Base-by-base conservation (phyloP, 2,888 invertebrate genomes). In the Entomobrya proxima region DNA sequence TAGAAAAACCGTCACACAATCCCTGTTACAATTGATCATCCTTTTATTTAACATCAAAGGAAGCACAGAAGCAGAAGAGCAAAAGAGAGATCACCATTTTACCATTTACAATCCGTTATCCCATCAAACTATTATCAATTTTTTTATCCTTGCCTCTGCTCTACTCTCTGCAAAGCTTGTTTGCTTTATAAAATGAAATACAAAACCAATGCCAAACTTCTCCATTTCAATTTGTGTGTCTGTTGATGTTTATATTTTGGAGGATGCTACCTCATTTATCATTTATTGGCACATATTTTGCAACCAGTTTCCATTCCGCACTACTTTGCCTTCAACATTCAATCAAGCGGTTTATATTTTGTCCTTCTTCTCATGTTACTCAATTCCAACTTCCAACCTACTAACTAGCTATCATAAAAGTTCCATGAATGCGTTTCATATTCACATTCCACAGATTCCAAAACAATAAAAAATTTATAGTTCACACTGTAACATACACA, bases 401-500 rank as follows among this genome's bases (percentile, higher is more conserved):
- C 2, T 11, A 30, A 18, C 5, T 18, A 6, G 58, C 58, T 69
- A 69, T 40, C 15, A 11, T 69, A 6, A n/a, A n/a, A n/a, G n/a
- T 44, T 69, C 24, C 40, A 69, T 69, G 27, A 40, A 44, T 69
- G 15, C 9, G n/a, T 35, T 7, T 58, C 24, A 5, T 24, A 24
- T 24, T 24, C 24, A 18, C 44, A 69, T 69, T 40, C 40, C 30
- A 30, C 30, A 61, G 61, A 69, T 44, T 69, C 40, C 69, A 21
- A n/a, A 69, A 69, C 15, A 69, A 44, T 69, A 44, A 27, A 69
- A n/a, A 40, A 15, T 69, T 44, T 7, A 69, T 40, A 44, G 44
- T 40, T 44, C 40, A 69, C 40, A 75, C 75, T 75, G 75, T 75
- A 75, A 75, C 75, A 75, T 75, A 75, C 24, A 24, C 47, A 24